Percentiles rank a stretch among this genome's conserved stretches.
Evolutionary conservation across 2,113 vertebrate genomes (phyloP).

Genomic region (Tor tambroides): DNA sequence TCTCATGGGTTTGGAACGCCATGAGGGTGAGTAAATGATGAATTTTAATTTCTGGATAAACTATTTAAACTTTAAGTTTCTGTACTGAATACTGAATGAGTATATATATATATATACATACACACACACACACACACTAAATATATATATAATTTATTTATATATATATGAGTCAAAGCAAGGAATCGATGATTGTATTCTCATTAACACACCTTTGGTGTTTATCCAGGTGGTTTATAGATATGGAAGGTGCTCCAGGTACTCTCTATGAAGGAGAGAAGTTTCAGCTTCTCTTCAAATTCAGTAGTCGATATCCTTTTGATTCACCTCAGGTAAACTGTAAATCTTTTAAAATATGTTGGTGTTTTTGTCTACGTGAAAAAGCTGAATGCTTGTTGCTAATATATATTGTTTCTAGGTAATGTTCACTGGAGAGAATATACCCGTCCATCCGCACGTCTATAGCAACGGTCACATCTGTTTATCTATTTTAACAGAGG

Average conservation of each 20-base stretch:
- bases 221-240: slow-evolving; percentile 92
- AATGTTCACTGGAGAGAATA: slow-evolving; percentile 99
- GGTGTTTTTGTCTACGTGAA: not conserved
- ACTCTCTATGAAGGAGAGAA: slow-evolving; percentile 90
- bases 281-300: slow-evolving; percentile 99
- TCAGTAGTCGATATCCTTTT: slow-evolving; percentile 98
- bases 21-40: not conserved
- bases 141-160: too few species aligned
- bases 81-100: not conserved
- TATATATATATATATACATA: too few species aligned
- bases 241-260: slow-evolving; percentile 98
- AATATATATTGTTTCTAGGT: slow-evolving; percentile 75
- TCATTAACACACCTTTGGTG: not conserved
- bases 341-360: not conserved
- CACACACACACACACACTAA: too few species aligned
- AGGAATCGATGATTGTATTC: not conserved
- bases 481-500: slow-evolving; percentile 99
- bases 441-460: slow-evolving; percentile 98
- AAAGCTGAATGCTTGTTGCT: not conserved
- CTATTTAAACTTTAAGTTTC: not conserved
- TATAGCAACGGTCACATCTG: slow-evolving; percentile 99
- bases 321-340: slow-evolving; percentile 96
- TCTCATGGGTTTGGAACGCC: not conserved
- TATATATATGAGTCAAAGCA: slow-evolving; percentile 2
- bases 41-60: not conserved